phyloP scores from a whole-genome alignment of 1,140 invertebrate genomes.

The Pogonus chalceus region DNA sequence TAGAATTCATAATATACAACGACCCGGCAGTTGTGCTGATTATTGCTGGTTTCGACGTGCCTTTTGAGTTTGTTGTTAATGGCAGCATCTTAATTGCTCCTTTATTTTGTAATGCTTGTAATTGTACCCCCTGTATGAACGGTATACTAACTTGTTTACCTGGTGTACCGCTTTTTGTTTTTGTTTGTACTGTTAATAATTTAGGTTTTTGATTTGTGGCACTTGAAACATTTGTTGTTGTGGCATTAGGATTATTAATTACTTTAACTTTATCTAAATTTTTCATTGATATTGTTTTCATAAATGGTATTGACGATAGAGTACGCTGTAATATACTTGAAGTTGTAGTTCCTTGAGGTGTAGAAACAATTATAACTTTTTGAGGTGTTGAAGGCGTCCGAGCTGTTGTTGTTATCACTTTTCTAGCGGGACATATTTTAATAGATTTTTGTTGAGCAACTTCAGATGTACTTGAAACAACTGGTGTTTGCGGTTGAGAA shows the following conservation, averaged over 20 bases:
- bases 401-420: constrained; percentile 17
- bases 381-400: constrained; percentile 20
- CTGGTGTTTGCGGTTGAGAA: background rate
- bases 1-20: background rate
- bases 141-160: background rate
- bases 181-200: background rate
- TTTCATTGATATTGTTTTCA: constrained; percentile 31
- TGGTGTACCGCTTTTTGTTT: background rate
- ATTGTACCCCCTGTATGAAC: background rate
- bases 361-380: constrained; percentile 31
- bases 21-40: background rate
- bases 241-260: background rate
- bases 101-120: background rate
- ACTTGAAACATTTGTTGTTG: background rate
- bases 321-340: constrained; percentile 31
- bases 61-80: background rate
- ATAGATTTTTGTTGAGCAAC: constrained; percentile 11
- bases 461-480: no score
- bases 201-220: background rate
- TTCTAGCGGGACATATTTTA: constrained; percentile 16
- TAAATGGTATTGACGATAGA: constrained; percentile 26
- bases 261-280: constrained; percentile 11
- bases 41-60: background rate
- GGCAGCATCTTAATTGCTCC: background rate
- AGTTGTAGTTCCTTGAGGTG: constrained; percentile 10